Conservation (phyloP, 2,113 vertebrate genomes). For the Gavialis gangeticus region DNA sequence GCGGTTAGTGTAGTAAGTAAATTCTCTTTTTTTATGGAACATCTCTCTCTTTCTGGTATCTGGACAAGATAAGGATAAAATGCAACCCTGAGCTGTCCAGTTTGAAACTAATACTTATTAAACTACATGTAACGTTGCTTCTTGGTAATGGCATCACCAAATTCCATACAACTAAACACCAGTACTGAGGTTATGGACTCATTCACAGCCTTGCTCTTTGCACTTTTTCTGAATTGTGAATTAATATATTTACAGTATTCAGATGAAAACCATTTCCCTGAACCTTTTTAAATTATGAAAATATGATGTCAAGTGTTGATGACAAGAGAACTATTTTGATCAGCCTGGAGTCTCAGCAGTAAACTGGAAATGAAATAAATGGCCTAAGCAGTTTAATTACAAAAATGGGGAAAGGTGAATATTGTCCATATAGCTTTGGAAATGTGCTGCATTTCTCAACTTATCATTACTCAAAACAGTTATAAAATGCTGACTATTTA, state of each 20-base stretch:
- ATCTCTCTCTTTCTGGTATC: background rate
- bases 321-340: background rate
- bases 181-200: background rate
- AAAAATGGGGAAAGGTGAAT: background rate
- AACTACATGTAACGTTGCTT: background rate
- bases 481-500: background rate
- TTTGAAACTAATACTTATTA: background rate
- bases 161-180: background rate
- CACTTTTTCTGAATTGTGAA: background rate
- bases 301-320: background rate
- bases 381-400: slow-evolving; percentile 14
- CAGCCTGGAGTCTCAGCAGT: background rate
- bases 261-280: rapidly evolving
- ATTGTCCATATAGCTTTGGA: background rate
- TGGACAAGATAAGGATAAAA: background rate
- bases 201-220: background rate
- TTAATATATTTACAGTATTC: background rate
- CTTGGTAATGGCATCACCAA: background rate
- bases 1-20: too few species aligned
- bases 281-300: background rate
- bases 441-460: slow-evolving; percentile 7
- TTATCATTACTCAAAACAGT: slow-evolving; percentile 31
- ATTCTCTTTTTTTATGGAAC: background rate
- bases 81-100: background rate
- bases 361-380: background rate